Conservation (phyloP, 2,797 vertebrate genomes). For the Lepus townsendii region DNA sequence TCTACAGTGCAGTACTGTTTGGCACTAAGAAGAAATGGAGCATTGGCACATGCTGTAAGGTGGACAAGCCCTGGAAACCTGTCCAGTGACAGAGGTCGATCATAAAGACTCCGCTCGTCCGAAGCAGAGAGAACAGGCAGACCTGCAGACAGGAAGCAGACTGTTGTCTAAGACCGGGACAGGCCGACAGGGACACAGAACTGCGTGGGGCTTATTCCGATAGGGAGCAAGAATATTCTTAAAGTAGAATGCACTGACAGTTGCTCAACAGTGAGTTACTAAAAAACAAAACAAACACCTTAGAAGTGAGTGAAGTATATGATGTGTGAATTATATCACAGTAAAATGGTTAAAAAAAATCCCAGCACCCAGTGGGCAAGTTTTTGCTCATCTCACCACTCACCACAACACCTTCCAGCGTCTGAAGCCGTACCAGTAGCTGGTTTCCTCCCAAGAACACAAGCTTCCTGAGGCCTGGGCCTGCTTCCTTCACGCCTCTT, state of each 20-base stretch:
- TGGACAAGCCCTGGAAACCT: not conserved
- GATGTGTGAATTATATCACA: not conserved
- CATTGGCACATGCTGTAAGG: no score
- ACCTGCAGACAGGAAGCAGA: not conserved
- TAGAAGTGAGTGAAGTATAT: not conserved
- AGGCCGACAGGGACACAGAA: not conserved
- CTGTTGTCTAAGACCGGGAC: not conserved
- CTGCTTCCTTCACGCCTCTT: not conserved
- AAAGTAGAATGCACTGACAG: not conserved
- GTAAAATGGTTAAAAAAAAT: not conserved
- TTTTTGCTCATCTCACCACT: not conserved
- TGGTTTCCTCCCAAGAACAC: not conserved
- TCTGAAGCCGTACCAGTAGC: not conserved
- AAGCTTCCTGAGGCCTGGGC: not conserved
- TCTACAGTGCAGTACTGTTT: not conserved
- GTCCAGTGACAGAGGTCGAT: not conserved
- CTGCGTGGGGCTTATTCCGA: not conserved
- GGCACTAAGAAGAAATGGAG: not conserved
- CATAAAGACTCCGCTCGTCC: not conserved
- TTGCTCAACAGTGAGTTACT: not conserved
- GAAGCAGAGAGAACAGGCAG: not conserved
- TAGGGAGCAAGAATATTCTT: not conserved
- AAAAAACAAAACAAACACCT: not conserved
- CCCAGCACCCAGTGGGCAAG: not conserved
- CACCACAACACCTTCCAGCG: not conserved